These are phyloP conservation scores for Nasonovia ribisnigri DNA, from an alignment of 2,888 invertebrate species.

Conservation along the genomic window DNA sequence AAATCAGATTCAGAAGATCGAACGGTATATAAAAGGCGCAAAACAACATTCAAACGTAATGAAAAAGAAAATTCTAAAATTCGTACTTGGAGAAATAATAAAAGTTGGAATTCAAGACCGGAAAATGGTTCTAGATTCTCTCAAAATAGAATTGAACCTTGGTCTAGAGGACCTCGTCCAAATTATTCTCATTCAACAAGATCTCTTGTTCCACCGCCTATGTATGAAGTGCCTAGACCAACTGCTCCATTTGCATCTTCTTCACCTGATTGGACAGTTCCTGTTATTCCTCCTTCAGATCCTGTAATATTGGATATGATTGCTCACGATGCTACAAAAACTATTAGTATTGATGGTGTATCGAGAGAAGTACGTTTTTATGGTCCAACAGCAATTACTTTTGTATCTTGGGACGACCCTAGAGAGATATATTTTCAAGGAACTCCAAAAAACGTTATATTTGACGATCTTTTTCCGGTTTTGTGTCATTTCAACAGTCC, in stretches of 20 bases:
- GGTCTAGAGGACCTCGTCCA: slow-evolving; percentile 60
- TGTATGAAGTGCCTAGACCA: slow-evolving; percentile 55
- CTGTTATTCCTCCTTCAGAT: slow-evolving; percentile 72
- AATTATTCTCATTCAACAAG: slow-evolving; percentile 61
- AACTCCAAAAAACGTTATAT: slow-evolving; percentile 81
- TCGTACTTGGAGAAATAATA: slow-evolving; percentile 55
- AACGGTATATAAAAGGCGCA: slow-evolving; percentile 44
- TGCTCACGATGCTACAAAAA: slow-evolving; percentile 80
- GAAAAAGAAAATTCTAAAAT: slow-evolving; percentile 56
- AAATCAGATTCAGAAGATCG: slow-evolving; percentile 43
- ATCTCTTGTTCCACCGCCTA: slow-evolving; percentile 64
- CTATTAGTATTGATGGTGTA: slow-evolving; percentile 85
- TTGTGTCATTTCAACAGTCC: slow-evolving; percentile 67
- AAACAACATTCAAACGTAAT: slow-evolving; percentile 37
- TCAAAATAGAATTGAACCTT: slow-evolving; percentile 56
- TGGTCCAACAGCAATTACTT: slow-evolving; percentile 85
- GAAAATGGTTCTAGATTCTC: slow-evolving; percentile 52
- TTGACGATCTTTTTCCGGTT: slow-evolving; percentile 75
- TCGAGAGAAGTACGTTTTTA: slow-evolving; percentile 88
- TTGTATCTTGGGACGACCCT: slow-evolving; percentile 88
- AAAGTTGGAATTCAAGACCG: slow-evolving; percentile 60
- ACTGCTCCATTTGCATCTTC: slow-evolving; percentile 46
- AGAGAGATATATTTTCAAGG: slow-evolving; percentile 87
- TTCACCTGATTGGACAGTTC: slow-evolving; percentile 54
- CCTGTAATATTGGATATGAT: slow-evolving; percentile 73